Conservation (phyloP, 2,888 invertebrate species). For the Athalia circularis region DNA sequence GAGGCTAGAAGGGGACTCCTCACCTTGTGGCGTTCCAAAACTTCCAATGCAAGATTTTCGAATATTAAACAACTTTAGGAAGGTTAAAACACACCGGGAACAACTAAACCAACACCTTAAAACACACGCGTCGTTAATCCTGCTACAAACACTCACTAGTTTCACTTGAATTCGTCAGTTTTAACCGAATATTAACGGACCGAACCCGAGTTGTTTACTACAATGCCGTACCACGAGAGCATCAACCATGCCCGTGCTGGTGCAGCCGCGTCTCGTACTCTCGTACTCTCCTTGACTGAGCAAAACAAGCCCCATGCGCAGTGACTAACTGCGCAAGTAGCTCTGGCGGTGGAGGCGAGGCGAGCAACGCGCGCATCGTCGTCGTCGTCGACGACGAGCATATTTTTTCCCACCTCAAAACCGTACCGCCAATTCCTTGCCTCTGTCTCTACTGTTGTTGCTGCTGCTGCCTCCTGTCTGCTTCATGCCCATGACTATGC, state of each 20-base stretch:
- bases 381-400: slow-evolving; percentile 23
- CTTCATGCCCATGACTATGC: background rate
- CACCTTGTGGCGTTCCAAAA: slow-evolving; percentile 45
- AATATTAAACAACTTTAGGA: slow-evolving; percentile 3
- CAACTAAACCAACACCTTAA: background rate
- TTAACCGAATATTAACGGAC: slow-evolving; percentile 55
- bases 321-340: slow-evolving; percentile 61
- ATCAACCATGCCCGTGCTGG: slow-evolving; percentile 41
- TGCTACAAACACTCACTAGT: slow-evolving; percentile 10
- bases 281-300: slow-evolving; percentile 53
- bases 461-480: background rate
- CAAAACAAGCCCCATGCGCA: slow-evolving; percentile 72
- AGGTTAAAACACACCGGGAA: background rate
- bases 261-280: slow-evolving; percentile 41
- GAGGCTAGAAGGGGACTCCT: slow-evolving; percentile 36
- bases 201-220: slow-evolving; percentile 73
- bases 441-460: background rate
- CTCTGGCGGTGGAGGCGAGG: background rate
- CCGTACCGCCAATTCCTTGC: background rate
- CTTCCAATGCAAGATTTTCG: slow-evolving; percentile 30
- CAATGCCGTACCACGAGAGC: slow-evolving; percentile 60
- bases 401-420: background rate
- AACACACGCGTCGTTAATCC: slow-evolving; percentile 3
- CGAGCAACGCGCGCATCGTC: slow-evolving; percentile 42
- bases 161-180: background rate